Percentiles rank a stretch among this genome's conserved stretches.
Conservation (phyloP, 2,113 vertebrate species). For the Arothron firmamentum region DNA sequence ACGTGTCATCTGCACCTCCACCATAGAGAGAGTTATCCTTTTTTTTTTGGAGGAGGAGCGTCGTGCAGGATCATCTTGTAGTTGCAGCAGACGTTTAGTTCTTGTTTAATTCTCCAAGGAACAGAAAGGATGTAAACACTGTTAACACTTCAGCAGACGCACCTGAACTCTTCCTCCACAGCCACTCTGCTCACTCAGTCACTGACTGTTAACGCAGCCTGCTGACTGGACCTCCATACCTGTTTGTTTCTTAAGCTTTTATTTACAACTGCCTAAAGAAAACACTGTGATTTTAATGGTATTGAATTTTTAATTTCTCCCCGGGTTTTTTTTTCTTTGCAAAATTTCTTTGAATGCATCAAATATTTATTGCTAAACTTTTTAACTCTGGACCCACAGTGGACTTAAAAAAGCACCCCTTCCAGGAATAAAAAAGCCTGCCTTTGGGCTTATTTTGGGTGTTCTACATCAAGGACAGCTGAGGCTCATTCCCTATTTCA, state of each 20-base stretch:
- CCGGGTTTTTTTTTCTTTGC: not conserved
- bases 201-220: not conserved
- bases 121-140: slow-evolving; percentile 43
- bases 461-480: not conserved
- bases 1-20: not conserved
- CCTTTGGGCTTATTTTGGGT: not conserved
- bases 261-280: not conserved
- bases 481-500: not conserved
- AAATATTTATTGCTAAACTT: not conserved
- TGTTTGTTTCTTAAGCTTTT: not conserved
- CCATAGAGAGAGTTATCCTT: slow-evolving; percentile 1
- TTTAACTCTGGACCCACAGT: not conserved
- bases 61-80: not conserved
- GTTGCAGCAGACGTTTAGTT: slow-evolving; percentile 20
- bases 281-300: not conserved
- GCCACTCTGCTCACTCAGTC: not conserved
- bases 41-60: slow-evolving; percentile 15
- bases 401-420: not conserved
- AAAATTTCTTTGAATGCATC: not conserved
- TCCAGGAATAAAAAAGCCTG: not conserved
- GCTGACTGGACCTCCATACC: too few species aligned
- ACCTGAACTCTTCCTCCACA: slow-evolving; percentile 20
- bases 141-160: slow-evolving; percentile 9
- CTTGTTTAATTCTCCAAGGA: slow-evolving; percentile 22
- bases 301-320: not conserved